Conservation (phyloP, 2,113 vertebrate species). For the Tychaedon coryphoeus region DNA sequence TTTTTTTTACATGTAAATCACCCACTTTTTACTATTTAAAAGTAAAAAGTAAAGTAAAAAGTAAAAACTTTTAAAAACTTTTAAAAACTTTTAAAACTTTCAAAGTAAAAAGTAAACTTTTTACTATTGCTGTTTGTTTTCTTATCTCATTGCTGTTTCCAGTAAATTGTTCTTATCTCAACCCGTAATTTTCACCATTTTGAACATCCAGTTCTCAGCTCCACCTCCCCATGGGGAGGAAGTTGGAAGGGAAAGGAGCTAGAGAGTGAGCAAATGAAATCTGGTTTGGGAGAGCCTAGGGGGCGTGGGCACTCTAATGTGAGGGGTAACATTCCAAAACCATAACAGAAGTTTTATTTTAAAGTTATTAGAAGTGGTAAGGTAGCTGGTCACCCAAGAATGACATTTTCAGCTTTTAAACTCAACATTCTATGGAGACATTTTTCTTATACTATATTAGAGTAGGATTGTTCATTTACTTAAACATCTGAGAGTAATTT, state of each 20-base stretch:
- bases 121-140: neutral
- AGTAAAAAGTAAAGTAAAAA: too few relatives aligned
- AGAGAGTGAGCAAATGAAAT: rapidly evolving
- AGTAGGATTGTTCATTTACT: neutral
- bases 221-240: neutral
- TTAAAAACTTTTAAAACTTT: too few relatives aligned
- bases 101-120: neutral
- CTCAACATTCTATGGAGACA: neutral
- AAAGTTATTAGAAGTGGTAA: neutral
- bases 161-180: neutral
- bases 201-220: neutral
- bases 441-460: neutral
- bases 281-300: neutral
- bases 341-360: neutral
- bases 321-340: neutral
- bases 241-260: neutral
- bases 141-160: neutral
- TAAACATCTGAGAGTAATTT: neutral
- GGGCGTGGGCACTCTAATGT: rapidly evolving
- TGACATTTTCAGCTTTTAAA: neutral
- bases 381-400: neutral
- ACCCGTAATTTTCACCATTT: neutral
- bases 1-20: neutral
- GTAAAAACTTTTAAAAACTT: too few relatives aligned
- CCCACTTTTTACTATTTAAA: too few relatives aligned